Conservation (phyloP, 2,888 invertebrate species). For the Drosophila parthenogenetica region DNA sequence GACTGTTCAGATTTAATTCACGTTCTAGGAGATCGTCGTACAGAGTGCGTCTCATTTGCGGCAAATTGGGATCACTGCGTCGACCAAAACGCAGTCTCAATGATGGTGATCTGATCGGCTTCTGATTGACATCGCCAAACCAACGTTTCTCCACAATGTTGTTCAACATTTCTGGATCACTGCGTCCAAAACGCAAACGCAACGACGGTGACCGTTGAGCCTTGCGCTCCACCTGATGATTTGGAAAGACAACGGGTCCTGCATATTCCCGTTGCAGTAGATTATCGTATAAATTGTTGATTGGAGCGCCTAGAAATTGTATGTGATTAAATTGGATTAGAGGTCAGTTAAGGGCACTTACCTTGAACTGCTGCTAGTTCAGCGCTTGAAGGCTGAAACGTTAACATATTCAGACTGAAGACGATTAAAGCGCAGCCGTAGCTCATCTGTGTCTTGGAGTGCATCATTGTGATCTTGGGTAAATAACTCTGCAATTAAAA, state of each 20-base stretch:
- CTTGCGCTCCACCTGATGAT: constrained; percentile 90
- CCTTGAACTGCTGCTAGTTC: constrained; percentile 40
- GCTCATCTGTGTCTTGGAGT: constrained; percentile 52
- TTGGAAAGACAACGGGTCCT: constrained; percentile 85
- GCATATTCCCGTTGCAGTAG: constrained; percentile 85
- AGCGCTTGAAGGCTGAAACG: constrained; percentile 60
- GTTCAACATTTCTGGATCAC: constrained; percentile 87
- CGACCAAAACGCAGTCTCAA: constrained; percentile 91
- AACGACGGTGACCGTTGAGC: constrained; percentile 91
- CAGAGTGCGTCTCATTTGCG: constrained; percentile 72
- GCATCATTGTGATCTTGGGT: constrained; percentile 49
- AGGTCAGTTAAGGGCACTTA: background rate
- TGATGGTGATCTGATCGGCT: constrained; percentile 90
- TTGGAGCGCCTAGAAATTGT: constrained; percentile 59
- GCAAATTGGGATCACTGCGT: constrained; percentile 89
- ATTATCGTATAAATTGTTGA: constrained; percentile 83
- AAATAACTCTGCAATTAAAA: background rate
- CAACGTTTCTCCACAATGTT: constrained; percentile 82
- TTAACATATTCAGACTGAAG: constrained; percentile 48
- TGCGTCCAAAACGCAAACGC: constrained; percentile 91
- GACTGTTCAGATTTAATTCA: constrained; percentile 66
- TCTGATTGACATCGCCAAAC: constrained; percentile 88
- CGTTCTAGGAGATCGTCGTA: constrained; percentile 74
- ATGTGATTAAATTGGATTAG: background rate
- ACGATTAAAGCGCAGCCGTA: constrained; percentile 53